Evolutionary conservation across 2,888 invertebrate species (phyloP), one percentile per base, ranked within the genome.

Genomic region (Tenthredo mesomela): DNA sequence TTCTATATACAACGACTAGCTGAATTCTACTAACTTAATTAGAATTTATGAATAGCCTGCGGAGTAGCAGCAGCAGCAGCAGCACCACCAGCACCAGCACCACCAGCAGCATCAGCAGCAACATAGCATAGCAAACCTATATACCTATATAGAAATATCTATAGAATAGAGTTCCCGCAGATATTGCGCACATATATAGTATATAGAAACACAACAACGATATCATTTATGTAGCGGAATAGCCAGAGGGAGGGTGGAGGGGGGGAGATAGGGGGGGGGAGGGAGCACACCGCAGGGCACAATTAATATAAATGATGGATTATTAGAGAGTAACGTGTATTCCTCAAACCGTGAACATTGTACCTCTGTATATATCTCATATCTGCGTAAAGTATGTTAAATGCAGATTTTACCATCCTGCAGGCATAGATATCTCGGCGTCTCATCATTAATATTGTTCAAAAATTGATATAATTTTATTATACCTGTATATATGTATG

Each of bases 231-330:
- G 89, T 90, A 89, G 86, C 78, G 87, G 86, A 87, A 61, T 61
- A 61, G 61, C 18, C 6, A 21, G n/a, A 2, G 21, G 21, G 21
- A 21, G 58, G 86, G 82, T 33, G 3, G 4, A 33, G 2, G 33
- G 33, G 33, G 33, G 33, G 33, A 4, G n/a, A n/a, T n/a, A n/a
- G 33, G 4, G 33, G 33, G 33, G 4, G 33, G 33, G 2, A 4
- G 37, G 2, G 82, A 58, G 75, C 87, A 88, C 87, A 90, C 89
- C 89, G 88, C 90, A 86, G 89, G 88, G 87, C 89, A 89, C 91
- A 92, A 92, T 92, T 92, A 92, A 92, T 92, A 92, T 92, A 91
- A 92, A 91, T 92, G 92, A 92, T 91, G 90, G 89, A 92, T 92
- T 91, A 91, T 90, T 89, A 88, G 18, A 21, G 73, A 70, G 82